Percentiles rank a stretch among this genome's conserved stretches.
These are phyloP conservation scores for Hippocampus comes DNA, from an alignment of 2,113 vertebrate genomes.

Conservation along the genomic window DNA sequence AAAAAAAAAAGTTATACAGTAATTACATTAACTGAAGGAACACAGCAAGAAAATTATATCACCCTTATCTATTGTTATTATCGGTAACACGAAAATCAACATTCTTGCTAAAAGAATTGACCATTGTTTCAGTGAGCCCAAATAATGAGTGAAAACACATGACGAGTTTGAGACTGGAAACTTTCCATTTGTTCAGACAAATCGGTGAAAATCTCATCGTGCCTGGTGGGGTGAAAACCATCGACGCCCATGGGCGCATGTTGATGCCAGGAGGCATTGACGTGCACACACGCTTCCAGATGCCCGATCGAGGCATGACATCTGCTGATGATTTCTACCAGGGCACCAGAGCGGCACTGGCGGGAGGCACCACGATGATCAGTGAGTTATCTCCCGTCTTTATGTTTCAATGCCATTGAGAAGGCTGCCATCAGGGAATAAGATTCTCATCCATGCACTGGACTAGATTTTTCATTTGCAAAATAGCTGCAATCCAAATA, in stretches of 20 bases:
- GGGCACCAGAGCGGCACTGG: conserved; percentile 88
- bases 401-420: neutral
- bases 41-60: too few species aligned
- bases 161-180: too few species aligned
- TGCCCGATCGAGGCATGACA: conserved; percentile 93
- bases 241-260: conserved; percentile 94
- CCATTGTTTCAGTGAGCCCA: too few species aligned
- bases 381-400: conserved; percentile 72
- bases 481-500: neutral
- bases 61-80: too few species aligned
- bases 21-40: too few species aligned
- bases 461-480: too few species aligned
- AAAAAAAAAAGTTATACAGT: too few species aligned
- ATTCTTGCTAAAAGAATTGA: too few species aligned
- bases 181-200: conserved; percentile 74
- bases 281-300: conserved; percentile 97
- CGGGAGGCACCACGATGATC: conserved; percentile 97
- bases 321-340: conserved; percentile 96
- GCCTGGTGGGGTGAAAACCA: conserved; percentile 94
- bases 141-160: neutral
- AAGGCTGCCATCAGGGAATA: too few species aligned
- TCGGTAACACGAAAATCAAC: too few species aligned
- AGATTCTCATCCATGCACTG: neutral
- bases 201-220: conserved; percentile 98
- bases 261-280: conserved; percentile 94